These are phyloP conservation scores for Prionailurus viverrinus DNA, from an alignment of 2,113 vertebrate species.

Conservation along the genomic window DNA sequence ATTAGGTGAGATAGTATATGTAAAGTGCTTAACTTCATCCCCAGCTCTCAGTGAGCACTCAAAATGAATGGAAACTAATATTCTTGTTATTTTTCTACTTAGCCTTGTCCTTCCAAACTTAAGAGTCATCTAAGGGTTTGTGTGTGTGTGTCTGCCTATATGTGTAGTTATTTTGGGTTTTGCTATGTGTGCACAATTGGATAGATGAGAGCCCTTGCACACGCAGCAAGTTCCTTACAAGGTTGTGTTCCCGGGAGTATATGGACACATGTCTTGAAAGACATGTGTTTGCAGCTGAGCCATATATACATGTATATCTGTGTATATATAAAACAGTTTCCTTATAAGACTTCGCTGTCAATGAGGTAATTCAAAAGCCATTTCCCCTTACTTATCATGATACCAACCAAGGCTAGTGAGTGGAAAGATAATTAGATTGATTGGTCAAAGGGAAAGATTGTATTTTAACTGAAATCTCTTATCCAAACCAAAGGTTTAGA, in stretches of 20 bases:
- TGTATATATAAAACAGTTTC: constrained; percentile 23
- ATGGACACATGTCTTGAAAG: not conserved
- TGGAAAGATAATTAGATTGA: constrained; percentile 50
- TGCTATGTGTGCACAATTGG: not conserved
- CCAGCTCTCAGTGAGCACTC: not conserved
- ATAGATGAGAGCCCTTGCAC: not conserved
- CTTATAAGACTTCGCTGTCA: constrained; percentile 38
- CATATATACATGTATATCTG: not conserved
- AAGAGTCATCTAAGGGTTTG: not conserved
- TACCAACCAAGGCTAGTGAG: constrained; percentile 44
- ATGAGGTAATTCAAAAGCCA: constrained; percentile 36
- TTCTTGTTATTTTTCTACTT: not conserved
- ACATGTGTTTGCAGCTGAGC: not conserved
- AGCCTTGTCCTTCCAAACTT: constrained; percentile 30
- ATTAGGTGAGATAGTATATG: not conserved
- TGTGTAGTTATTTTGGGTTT: not conserved
- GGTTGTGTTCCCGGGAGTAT: not conserved
- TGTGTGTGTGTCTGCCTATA: not conserved
- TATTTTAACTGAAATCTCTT: constrained; percentile 45
- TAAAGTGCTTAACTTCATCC: not conserved
- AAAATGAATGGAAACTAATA: not conserved
- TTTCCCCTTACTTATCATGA: constrained; percentile 53
- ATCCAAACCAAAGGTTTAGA: constrained; percentile 62
- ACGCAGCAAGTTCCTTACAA: not conserved
- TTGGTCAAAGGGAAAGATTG: constrained; percentile 39